Base-by-base conservation (phyloP, 2,888 invertebrate species). In the Epinotia ramella region DNA sequence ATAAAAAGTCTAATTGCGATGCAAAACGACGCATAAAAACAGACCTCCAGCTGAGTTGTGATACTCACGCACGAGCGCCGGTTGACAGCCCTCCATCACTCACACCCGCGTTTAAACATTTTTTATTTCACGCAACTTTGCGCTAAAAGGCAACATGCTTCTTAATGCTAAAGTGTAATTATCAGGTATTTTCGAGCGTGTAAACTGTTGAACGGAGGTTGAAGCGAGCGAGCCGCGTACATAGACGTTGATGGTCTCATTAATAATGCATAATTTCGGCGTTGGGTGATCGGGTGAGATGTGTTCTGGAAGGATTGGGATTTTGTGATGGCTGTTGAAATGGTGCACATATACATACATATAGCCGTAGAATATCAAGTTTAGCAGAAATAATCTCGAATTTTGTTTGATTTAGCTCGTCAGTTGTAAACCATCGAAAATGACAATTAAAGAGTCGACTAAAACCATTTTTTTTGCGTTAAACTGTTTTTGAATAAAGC, bases 61-160 rank as follows among this genome's bases (percentile, higher is more conserved):
- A 40, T n/a, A 40, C 44, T 57, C 62, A 62, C 56, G 73, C 73
- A 56, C 67, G 73, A 67, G 24, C 57, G 13, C 33, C 53, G 49
- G 33, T 69, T 74, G 74, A 74, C 74, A 74, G 69, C 64, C 60
- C 69, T 65, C 70, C 70, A 75, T 75, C 70, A 71, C 24, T 71
- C 62, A 75, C 75, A 70, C 75, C 66, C 73, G 57, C 73, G 53
- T 75, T 73, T 71, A 33, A 70, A 65, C 70, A 71, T 70, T 75
- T 73, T 69, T 74, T 75, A 60, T 65, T 66, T 75, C 75, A 70
- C 65, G 75, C 70, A 49, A 62, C 60, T 60, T 71, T 53, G 74
- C 75, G 60, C 70, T 75, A 60, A 66, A 75, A 71, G 65, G 75
- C 70, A 60, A 71, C 60, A 44, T 71, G 70, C 71, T 66, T 66